Evolutionary conservation across 2,888 invertebrate species (phyloP).

Genomic region (Tetranychus piercei): DNA sequence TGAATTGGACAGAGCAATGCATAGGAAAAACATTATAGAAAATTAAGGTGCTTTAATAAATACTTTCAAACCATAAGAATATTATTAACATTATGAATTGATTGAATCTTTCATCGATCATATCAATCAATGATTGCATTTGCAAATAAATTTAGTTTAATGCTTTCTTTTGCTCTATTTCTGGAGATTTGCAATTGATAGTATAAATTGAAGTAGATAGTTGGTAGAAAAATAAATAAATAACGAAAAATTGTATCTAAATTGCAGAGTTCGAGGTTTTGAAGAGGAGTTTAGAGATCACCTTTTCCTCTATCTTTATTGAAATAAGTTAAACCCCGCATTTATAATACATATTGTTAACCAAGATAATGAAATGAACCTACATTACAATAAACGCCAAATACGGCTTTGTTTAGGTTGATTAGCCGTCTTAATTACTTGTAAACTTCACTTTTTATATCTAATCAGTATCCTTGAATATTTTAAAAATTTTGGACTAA

Average conservation of each 20-base stretch:
- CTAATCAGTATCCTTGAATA: too few species aligned
- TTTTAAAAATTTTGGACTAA: too few species aligned
- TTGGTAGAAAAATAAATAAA: too few species aligned
- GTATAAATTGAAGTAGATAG: too few species aligned
- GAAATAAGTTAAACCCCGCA: background rate
- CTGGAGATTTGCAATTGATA: too few species aligned
- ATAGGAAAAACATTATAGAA: too few species aligned
- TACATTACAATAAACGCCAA: background rate
- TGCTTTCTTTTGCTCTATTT: too few species aligned
- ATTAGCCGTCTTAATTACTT: background rate
- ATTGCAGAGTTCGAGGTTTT: background rate
- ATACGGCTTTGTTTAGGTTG: background rate
- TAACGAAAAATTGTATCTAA: too few species aligned
- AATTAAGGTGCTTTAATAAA: too few species aligned
- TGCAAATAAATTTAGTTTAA: too few species aligned
- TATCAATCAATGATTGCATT: background rate
- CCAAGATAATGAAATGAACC: background rate
- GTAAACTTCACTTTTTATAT: background rate
- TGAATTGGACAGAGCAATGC: too few species aligned
- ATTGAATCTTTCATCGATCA: background rate
- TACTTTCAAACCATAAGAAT: too few species aligned
- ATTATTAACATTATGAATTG: background rate
- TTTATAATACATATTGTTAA: background rate
- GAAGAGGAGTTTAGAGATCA: background rate
- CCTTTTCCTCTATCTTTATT: background rate